Evolutionary conservation across 2,113 vertebrate genomes (phyloP), one percentile per base, ranked within the genome.

Genomic region (Amphiprion percula): DNA sequence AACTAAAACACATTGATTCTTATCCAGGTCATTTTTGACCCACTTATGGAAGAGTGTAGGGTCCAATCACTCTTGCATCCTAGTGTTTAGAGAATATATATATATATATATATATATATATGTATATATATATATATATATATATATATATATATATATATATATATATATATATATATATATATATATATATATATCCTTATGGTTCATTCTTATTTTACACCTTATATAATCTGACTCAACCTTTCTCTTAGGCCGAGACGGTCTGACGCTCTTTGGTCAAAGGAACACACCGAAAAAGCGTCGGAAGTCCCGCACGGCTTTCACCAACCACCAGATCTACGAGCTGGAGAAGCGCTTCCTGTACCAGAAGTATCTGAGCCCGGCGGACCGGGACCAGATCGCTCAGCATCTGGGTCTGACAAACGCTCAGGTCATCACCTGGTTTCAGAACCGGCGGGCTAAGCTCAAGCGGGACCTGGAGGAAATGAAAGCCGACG

Each of bases 341-440:
- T 98, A 98, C 80, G 97, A 99, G 91, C 83, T 99, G 91, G 98
- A 99, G 86, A 99, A 99, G 90, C 94, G 97, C 24, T 99, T 99
- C 88, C 88, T 99, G 30, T 97, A 96, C 88, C 98, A 99, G 95
- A 99, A 99, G 91, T 99, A 99, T 83, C 90, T 99, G 91, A 98
- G 97, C 2, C 98, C 97, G 0, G 97, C 97, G 0, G 98, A 99
- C 91, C 96, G 98, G 83, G 97, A 99, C 94, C 97, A 98, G 90
- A 97, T 99, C 68, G 97, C 97, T 4, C 97, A 98, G 92, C 98
- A 98, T 87, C 93, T 99, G 84, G 97, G 97, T 81, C 94, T 99
- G 91, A 98, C 97, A 65, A 99, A 98, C 68, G 97, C 98, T 44
- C 98, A 99, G 93, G 98, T 99, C 86, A 99, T 99, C 92, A 99